Base-by-base conservation (phyloP, 1,140 invertebrate genomes). In the Drosophila yakuba region DNA sequence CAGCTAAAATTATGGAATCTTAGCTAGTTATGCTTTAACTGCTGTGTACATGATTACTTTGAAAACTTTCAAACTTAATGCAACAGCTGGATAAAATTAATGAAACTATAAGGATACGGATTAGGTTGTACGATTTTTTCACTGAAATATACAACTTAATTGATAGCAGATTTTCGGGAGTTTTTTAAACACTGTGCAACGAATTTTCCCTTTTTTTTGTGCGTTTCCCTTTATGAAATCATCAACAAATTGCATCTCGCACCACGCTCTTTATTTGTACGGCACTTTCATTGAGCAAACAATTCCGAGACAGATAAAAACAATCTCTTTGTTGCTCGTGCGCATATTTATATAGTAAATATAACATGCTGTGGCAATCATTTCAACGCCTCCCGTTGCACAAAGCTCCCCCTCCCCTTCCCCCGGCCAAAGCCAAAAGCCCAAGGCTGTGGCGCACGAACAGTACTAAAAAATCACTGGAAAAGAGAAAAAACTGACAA, bases 321-420 rank as follows among this genome's bases (percentile, higher is more conserved):
- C 45, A 72, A 69, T 63, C 59, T 58, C 57, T 80, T 55, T 80
- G 54, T 58, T 50, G 51, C 41, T 41, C 36, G 28, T 44, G 44
- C 57, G 61, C 57, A 47, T 83, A 74, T 79, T 79, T 75, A 66
- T 84, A 76, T 62, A 74, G 74, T 74, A 78, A 58, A 78, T 82
- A 74, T 50, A 69, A 76, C 64, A 71, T 61, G 79, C 78, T 58
- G 79, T 50, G 78, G 71, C 78, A 80, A 80, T 68, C 58, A 82
- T 68, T 74, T 78, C 67, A 64, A 63, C 57, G 71, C 73, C 55
- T 67, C 61, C 71, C 71, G 54, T 66, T 75, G 54, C 59, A 75
- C 57, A 67, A 69, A 66, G 56, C 81, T 56, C 57, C 56, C n/a
- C n/a, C n/a, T n/a, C n/a, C n/a, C n/a, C n/a, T n/a, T n/a, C n/a